Evolutionary conservation across 2,888 invertebrate species (phyloP).

Genomic region (Macropis europaea): DNA sequence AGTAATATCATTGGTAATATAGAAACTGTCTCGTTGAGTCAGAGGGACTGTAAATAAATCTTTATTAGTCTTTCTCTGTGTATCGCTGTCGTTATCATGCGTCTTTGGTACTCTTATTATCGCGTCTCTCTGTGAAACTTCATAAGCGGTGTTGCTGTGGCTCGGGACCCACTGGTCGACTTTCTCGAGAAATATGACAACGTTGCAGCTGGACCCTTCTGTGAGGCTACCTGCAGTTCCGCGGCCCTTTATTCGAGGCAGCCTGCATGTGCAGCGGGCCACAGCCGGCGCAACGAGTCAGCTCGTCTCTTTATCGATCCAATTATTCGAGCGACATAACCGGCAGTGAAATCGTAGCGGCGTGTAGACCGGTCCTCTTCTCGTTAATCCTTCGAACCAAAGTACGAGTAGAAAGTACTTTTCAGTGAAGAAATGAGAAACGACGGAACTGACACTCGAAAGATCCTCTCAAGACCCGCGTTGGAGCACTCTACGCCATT

Average conservation of each 20-base stretch:
- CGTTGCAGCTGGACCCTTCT: conserved; percentile 42
- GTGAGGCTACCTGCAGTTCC: conserved; percentile 37
- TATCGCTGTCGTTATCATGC: conserved; percentile 22
- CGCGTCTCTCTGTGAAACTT: neutral
- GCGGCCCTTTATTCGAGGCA: conserved; percentile 31
- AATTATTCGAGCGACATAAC: neutral
- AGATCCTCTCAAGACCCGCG: neutral
- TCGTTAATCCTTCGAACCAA: no score
- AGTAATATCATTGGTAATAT: no score
- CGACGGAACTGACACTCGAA: neutral
- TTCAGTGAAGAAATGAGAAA: neutral
- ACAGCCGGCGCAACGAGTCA: neutral
- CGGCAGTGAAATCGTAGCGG: neutral
- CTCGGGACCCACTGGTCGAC: neutral
- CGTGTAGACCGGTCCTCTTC: neutral
- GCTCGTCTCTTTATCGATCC: neutral
- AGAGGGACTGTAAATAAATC: no score
- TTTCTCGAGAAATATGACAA: conserved; percentile 43
- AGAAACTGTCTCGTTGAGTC: no score
- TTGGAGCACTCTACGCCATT: neutral
- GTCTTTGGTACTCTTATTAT: conserved; percentile 33
- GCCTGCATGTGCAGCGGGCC: neutral
- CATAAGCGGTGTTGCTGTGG: conserved; percentile 43
- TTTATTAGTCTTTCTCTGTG: neutral
- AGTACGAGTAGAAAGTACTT: neutral